A percentile compares a stretch with the other conserved stretches of the same genome.
phyloP scores from a whole-genome alignment of 2,888 invertebrate species.

The Platycheirus rosarum region DNA sequence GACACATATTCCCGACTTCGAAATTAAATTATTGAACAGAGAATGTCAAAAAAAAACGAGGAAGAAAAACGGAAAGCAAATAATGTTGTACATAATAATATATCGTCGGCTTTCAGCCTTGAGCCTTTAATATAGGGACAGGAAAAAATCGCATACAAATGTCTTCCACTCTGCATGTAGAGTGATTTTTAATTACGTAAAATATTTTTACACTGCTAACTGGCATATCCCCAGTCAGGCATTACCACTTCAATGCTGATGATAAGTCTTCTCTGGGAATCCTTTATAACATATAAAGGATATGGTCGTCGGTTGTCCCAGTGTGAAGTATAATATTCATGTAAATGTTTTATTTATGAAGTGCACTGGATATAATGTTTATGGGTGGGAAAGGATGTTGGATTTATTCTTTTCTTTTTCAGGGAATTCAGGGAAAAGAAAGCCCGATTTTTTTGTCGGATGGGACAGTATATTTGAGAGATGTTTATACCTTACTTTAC shows the following conservation, averaged over 20 bases:
- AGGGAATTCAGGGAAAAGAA: too few relatives aligned
- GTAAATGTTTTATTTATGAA: conserved; percentile 37
- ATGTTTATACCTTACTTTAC: too few relatives aligned
- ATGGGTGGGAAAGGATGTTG: conserved; percentile 7
- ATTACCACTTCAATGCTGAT: conserved; percentile 48
- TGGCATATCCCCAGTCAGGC: conserved; percentile 39
- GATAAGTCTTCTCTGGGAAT: conserved; percentile 25
- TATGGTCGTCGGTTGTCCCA: conserved; percentile 1
- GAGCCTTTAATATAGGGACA: conserved; percentile 16
- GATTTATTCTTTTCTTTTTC: too few relatives aligned
- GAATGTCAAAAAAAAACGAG: conserved; percentile 40
- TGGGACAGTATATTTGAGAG: too few relatives aligned
- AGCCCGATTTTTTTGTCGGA: too few relatives aligned
- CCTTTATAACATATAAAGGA: conserved; percentile 19
- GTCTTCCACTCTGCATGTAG: conserved; percentile 30
- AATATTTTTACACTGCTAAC: conserved; percentile 35
- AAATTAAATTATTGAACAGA: conserved; percentile 40
- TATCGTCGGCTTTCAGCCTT: conserved; percentile 19
- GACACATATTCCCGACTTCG: too few relatives aligned
- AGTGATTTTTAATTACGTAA: conserved; percentile 48
- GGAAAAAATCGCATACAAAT: neutral
- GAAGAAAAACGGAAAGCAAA: too few relatives aligned
- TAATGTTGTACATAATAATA: conserved; percentile 15
- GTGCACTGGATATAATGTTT: conserved; percentile 34
- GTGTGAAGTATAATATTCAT: conserved; percentile 23